Conservation (phyloP, 2,797 vertebrate genomes). For the Streptopelia turtur region DNA sequence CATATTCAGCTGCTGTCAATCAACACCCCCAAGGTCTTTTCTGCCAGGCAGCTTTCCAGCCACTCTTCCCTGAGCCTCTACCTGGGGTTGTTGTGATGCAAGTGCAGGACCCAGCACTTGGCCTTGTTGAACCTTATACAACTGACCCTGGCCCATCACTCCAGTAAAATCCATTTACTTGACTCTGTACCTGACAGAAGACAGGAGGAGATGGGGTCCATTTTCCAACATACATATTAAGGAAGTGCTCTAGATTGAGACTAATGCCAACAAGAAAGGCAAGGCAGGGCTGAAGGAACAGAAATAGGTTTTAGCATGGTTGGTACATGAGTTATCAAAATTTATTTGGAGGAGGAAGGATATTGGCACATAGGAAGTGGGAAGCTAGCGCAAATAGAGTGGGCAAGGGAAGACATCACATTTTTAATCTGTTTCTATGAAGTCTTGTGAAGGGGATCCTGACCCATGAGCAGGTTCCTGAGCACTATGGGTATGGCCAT, state of each 20-base stretch:
- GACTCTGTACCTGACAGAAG: background rate
- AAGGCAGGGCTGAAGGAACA: background rate
- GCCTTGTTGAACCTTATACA: too few relatives aligned
- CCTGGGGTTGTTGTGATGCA: too few relatives aligned
- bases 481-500: fast-evolving
- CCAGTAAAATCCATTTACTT: background rate
- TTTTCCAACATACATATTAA: background rate
- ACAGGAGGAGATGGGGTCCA: background rate
- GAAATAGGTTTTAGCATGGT: background rate
- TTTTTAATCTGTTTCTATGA: background rate
- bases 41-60: too few relatives aligned
- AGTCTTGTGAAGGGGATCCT: background rate
- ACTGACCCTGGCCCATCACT: too few relatives aligned
- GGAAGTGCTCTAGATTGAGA: background rate
- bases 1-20: too few relatives aligned
- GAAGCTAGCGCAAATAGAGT: background rate
- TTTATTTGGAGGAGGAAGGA: background rate
- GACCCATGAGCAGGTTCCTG: background rate
- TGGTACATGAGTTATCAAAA: background rate
- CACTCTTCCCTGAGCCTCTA: too few relatives aligned
- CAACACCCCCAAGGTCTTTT: too few relatives aligned
- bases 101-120: too few relatives aligned
- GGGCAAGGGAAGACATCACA: background rate
- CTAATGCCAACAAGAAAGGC: background rate
- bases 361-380: background rate